Conservation (phyloP, 2,888 invertebrate species). For the Perizoma flavofasciatum region DNA sequence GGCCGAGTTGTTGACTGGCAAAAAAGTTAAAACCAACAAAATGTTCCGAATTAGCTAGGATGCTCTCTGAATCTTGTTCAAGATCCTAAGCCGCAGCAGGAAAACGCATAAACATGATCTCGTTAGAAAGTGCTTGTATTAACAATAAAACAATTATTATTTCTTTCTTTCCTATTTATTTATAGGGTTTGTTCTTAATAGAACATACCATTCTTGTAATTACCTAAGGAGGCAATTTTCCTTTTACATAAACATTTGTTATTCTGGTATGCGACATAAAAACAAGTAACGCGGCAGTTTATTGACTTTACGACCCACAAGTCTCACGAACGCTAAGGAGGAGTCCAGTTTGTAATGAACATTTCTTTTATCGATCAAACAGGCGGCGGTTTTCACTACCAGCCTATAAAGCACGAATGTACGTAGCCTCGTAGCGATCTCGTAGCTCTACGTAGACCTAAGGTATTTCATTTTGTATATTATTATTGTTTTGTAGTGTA, state of each 20-base stretch:
- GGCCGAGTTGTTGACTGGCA: too few relatives aligned
- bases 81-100: background rate
- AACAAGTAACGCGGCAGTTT: constrained; percentile 33
- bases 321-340: constrained; percentile 29
- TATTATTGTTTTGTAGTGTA: constrained; percentile 51
- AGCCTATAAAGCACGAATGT: constrained; percentile 32
- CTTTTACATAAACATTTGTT: constrained; percentile 30
- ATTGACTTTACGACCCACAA: constrained; percentile 35
- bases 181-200: too few relatives aligned
- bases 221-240: constrained; percentile 31
- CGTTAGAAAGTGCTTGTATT: constrained; percentile 15
- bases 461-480: constrained; percentile 50
- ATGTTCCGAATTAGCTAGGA: too few relatives aligned
- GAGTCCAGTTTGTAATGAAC: constrained; percentile 38
- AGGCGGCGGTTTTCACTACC: constrained; percentile 27
- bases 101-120: constrained; percentile 4
- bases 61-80: background rate
- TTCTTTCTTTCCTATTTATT: too few relatives aligned
- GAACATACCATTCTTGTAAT: too few relatives aligned
- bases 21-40: too few relatives aligned
- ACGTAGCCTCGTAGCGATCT: constrained; percentile 25
- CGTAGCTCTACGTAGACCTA: constrained; percentile 28
- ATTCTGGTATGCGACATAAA: constrained; percentile 34
- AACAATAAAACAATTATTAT: constrained; percentile 24
- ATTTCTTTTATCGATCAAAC: constrained; percentile 40